These are phyloP conservation scores for Nasua narica DNA, from an alignment of 2,797 vertebrate species.

Conservation along the genomic window DNA sequence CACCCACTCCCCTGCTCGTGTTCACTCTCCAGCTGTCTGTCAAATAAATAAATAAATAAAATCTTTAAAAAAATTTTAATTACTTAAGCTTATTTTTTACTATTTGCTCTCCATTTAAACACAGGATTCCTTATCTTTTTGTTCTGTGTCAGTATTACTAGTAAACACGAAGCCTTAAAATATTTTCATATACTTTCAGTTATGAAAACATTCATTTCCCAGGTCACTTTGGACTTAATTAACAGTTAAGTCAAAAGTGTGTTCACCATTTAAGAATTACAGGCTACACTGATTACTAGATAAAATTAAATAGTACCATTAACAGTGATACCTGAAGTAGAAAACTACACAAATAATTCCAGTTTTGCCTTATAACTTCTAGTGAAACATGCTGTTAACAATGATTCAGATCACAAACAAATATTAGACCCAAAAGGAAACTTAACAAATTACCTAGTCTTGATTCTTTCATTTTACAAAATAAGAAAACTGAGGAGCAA, in stretches of 20 bases:
- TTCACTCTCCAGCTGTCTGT: no score
- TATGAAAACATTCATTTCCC: slow-evolving; percentile 26
- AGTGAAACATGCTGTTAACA: not conserved
- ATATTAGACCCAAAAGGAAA: not conserved
- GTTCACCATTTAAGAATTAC: not conserved
- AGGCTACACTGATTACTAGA: not conserved
- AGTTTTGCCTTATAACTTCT: slow-evolving; percentile 17
- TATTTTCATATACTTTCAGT: not conserved
- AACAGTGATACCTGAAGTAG: not conserved
- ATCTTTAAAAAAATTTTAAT: not conserved
- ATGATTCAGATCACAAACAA: not conserved
- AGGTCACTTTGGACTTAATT: slow-evolving; percentile 31
- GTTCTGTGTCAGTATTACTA: not conserved
- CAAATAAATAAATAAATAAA: no score
- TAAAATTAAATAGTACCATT: not conserved
- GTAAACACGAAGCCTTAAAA: not conserved
- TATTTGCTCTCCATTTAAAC: slow-evolving; percentile 8
- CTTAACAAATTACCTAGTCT: not conserved
- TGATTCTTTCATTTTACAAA: not conserved
- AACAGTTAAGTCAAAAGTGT: slow-evolving; percentile 6
- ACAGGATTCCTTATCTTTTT: not conserved
- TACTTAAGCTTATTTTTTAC: slow-evolving; percentile 25
- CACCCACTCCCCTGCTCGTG: no score
- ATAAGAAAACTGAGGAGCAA: not conserved
- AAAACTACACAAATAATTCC: slow-evolving; percentile 24